Conservation (phyloP, 2,797 vertebrate species). For the Thunnus albacares region DNA sequence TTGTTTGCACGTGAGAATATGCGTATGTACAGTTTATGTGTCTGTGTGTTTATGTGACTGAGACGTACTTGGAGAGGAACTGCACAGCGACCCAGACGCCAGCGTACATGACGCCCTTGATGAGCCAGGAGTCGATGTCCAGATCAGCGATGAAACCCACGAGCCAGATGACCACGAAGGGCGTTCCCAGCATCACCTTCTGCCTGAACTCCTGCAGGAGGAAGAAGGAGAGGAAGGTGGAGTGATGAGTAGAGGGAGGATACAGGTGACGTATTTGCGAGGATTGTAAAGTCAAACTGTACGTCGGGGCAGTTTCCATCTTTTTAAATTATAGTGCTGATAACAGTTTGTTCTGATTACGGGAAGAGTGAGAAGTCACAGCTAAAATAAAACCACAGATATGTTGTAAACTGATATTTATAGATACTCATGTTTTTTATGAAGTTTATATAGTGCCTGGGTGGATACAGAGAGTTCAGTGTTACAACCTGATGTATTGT, state of each 20-base stretch:
- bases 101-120: conserved; percentile 97
- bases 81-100: conserved; percentile 96
- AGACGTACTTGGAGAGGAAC: conserved; percentile 97
- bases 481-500: too few species aligned
- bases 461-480: neutral
- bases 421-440: too few species aligned
- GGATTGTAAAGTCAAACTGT: too few species aligned
- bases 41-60: neutral
- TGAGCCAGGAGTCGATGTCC: conserved; percentile 98
- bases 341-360: too few species aligned
- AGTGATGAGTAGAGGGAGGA: too few species aligned
- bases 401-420: too few species aligned
- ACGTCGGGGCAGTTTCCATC: too few species aligned
- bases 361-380: too few species aligned
- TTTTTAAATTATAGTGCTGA: too few species aligned
- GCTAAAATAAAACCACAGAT: too few species aligned
- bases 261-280: neutral
- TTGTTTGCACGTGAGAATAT: neutral
- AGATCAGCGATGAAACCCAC: conserved; percentile 98
- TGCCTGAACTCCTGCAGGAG: conserved; percentile 93
- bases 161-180: conserved; percentile 98
- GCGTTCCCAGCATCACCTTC: conserved; percentile 99
- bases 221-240: neutral
- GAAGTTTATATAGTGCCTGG: too few species aligned
- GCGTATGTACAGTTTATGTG: too few species aligned